Base-by-base conservation (phyloP, 2,797 vertebrate genomes). In the Telmatherina bonti region DNA sequence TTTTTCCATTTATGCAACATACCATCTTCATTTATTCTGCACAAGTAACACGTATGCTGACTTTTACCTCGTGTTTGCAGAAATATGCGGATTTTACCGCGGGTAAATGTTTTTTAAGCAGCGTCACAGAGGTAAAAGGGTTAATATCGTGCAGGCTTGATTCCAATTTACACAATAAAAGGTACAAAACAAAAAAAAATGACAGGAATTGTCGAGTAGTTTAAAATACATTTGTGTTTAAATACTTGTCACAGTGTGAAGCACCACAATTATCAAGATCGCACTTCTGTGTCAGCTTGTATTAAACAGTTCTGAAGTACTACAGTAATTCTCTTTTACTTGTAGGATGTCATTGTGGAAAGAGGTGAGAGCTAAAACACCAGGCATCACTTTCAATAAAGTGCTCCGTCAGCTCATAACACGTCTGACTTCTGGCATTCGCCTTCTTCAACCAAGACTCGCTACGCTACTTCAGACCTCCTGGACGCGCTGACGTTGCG, bases 391-490 rank as follows among this genome's bases (percentile, higher is more conserved):
- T 26, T 31, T 33, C 29, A 22, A 41, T 24, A 38, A 51, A 79
- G 67, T 15, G 27, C 49, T 59, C 47, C 2, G 69, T 58, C 47
- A 55, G 45, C 45, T 56, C 51, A 30, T 49, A 43, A 20, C 45
- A 38, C 15, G 7, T 57, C 26, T 36, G 18, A 45, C 16, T 45
- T 45, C 41, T 45, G 41, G 33, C 60, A 20, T 57, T 62, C 45
- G 29, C 41, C 55, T 54, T 60, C 77, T 38, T 16, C 7, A 55
- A 24, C 38, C 22, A 29, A 72, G 67, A 26, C 51, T 35, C 27
- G 0, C 60, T n/a, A 0, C 6, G 31, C 67, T 29, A 22, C 64
- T 62, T 63, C 30, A 63, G 2, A 58, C 11, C 47, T 52, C n/a
- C n/a, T n/a, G n/a, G n/a, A n/a, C n/a, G n/a, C n/a, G n/a, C n/a